Base-by-base conservation (phyloP, 2,797 vertebrate species). In the Apogon talboti region DNA sequence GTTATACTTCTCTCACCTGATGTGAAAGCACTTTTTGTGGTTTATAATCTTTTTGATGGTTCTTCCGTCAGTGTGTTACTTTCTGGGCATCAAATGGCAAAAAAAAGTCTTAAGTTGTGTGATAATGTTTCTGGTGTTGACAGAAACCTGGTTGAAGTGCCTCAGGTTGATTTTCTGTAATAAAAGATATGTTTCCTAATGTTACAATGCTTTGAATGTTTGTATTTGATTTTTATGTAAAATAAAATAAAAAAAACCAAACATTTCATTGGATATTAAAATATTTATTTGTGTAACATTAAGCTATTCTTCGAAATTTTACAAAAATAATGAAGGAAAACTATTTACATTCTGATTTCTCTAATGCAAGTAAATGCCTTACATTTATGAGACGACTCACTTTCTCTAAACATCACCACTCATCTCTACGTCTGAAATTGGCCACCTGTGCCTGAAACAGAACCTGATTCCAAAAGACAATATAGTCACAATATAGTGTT, bases 321-420 rank as follows among this genome's bases (percentile, higher is more conserved):
- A 87, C 78, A 89, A 91, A 90, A 89, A 89, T 87, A 89, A 83
- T 86, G 66, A 79, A 81, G 66, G 45, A 83, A 69, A 87, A 71
- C 52, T 74, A 75, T 84, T 58, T 85, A 86, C 76, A 87, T 84
- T 85, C 77, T 81, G 77, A 75, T 87, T 86, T 81, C 15, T 57
- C 63, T 48, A 50, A 85, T 81, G 82, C 60, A 85, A 76, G 76
- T 52, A 55, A 78, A 81, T 71, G 47, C 40, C 81, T 84, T 66
- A 75, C 67, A 71, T 75, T 55, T 71, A 11, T 68, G 68, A 78
- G 64, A 68, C 65, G 71, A 70, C 16, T 41, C 40, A 12, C 37
- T 69, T 74, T 58, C 50, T 74, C 9, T 37, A 10, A 3, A 19
- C 37, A 28, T 6, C 11, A 10, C 16, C 68, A 19, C 30, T 69